A percentile compares a stretch with the other conserved stretches of the same genome.
These are phyloP conservation scores for Siniperca scherzeri DNA, from an alignment of 2,797 vertebrate genomes.

Conservation along the genomic window DNA sequence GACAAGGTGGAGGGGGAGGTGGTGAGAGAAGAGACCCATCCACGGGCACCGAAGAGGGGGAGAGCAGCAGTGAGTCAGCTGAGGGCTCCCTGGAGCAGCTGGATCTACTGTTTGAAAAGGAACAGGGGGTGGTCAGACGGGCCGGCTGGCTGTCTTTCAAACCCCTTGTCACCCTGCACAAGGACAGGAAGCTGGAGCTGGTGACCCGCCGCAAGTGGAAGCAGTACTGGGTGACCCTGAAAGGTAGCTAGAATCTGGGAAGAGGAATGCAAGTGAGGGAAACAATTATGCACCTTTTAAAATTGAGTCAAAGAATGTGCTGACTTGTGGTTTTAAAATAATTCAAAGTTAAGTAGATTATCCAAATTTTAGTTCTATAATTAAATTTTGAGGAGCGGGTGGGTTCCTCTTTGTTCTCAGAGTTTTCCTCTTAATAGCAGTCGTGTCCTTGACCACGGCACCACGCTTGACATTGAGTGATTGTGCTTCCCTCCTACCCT, in stretches of 20 bases:
- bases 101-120: conserved; percentile 94
- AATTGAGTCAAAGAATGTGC: conserved; percentile 28
- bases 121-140: conserved; percentile 95
- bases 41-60: conserved; percentile 88
- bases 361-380: conserved; percentile 17
- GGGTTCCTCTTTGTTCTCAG: conserved; percentile 24
- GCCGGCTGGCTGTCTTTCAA: conserved; percentile 97
- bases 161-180: conserved; percentile 92
- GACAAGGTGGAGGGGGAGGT: conserved; percentile 68
- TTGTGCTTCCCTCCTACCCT: conserved; percentile 8
- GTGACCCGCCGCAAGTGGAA: conserved; percentile 94
- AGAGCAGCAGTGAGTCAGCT: conserved; percentile 91
- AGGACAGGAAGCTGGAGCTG: conserved; percentile 94
- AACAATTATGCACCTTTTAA: conserved; percentile 13
- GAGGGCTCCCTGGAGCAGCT: conserved; percentile 93
- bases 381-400: conserved; percentile 29
- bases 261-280: background rate
- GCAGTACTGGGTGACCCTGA: conserved; percentile 95
- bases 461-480: conserved; percentile 32
- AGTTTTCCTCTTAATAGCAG: conserved; percentile 10
- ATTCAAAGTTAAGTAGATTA: conserved; percentile 43
- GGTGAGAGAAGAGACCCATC: conserved; percentile 87
- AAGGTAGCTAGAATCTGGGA: conserved; percentile 84
- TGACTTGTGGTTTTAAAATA: conserved; percentile 30
- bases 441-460: conserved; percentile 21